Base-by-base conservation (phyloP, 2,113 vertebrate genomes). In the Hepsetus odoe region DNA sequence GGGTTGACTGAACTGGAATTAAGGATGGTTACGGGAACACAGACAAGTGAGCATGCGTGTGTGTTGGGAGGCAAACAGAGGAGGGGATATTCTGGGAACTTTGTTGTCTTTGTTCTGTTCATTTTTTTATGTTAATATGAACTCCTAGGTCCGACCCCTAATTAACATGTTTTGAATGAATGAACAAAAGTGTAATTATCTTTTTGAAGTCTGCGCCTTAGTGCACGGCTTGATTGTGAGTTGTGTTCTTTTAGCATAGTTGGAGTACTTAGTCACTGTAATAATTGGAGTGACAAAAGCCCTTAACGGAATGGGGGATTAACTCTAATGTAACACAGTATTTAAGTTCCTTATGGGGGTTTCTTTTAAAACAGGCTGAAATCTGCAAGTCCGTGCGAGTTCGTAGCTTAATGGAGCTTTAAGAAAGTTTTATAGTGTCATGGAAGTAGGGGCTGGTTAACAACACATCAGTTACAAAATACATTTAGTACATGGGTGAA, bases 1-100 rank as follows among this genome's bases (percentile, higher is more conserved):
- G 77, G 74, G 70, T 38, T 64, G 77, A 80, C 73, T 82, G 74
- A 85, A 69, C 69, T 82, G 77, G 77, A 80, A 82, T 74, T 73
- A 82, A 80, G 1, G 32, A 49, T 13, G 49, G 74, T 82, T 77
- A 77, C 38, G 40, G 59, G 83, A 80, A 85, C 71, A 69, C 55
- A 77, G 69, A 38, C 30, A 33, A 68, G 73, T n/a, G 73, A 32
- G 64, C 70, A 69, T 58, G 33, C 22, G 66, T 44, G 20, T 56
- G 65, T 58, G 51, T 26, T 32, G 69, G 51, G 51, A 59, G 62
- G 30, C 33, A 42, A 20, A n/a, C 38, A 56, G 32, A 20, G 61
- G 46, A 33, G 40, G 11, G 73, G 68, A 73, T 58, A 74, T 61
- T 77, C 59, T 68, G 59, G 56, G 33, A 74, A 72, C 6, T 66